Evolutionary conservation across 1,140 invertebrate species (phyloP).

Genomic region (Hypothenemus hampei): DNA sequence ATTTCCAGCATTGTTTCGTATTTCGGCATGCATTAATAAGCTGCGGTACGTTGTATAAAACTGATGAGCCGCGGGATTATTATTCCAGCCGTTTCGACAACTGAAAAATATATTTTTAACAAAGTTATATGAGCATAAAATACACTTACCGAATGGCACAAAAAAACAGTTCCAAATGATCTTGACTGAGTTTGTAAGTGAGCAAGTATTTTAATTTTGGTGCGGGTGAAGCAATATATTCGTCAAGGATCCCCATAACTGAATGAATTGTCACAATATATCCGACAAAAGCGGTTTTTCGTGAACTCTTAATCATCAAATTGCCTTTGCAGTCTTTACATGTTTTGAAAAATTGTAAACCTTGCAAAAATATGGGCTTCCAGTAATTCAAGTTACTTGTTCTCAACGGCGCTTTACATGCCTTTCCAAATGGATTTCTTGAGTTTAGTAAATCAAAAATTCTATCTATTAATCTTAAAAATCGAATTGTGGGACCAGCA

Average conservation of each 20-base stretch:
- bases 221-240: background rate
- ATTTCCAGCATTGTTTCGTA: background rate
- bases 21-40: too few relatives aligned
- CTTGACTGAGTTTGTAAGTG: background rate
- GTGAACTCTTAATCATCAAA: too few relatives aligned
- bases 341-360: background rate
- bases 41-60: background rate
- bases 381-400: background rate
- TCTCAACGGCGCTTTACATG: background rate
- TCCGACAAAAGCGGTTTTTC: background rate
- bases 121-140: too few relatives aligned
- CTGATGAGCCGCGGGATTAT: background rate
- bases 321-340: too few relatives aligned
- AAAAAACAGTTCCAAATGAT: too few relatives aligned
- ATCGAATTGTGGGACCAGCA: background rate
- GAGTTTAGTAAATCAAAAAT: background rate
- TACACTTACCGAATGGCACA: too few relatives aligned
- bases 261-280: background rate
- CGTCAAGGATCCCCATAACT: background rate
- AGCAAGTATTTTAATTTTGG: background rate
- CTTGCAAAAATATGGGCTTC: background rate
- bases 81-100: background rate
- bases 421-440: background rate
- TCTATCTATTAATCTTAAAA: background rate
- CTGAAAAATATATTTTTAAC: too few relatives aligned